Evolutionary conservation across 2,113 vertebrate genomes (phyloP).

Genomic region (Rhynchomys soricoides): DNA sequence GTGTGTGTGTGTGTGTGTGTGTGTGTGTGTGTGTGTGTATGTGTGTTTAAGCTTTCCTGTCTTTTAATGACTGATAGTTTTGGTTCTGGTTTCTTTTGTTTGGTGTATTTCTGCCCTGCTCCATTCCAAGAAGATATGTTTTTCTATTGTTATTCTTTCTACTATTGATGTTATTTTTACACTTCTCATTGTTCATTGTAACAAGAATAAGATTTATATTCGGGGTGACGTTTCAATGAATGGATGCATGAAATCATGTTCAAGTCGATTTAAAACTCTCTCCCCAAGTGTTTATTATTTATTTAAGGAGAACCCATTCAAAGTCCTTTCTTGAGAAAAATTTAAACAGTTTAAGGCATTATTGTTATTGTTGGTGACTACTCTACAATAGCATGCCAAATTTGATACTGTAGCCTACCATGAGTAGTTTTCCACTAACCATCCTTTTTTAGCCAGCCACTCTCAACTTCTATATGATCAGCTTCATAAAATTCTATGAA

Average conservation of each 20-base stretch:
- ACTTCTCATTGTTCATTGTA: not conserved
- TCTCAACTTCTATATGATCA: not conserved
- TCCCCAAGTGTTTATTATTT: not conserved
- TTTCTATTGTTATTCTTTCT: not conserved
- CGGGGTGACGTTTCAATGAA: not conserved
- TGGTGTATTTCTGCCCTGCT: not conserved
- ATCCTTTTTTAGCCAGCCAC: not conserved
- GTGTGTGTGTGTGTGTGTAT: too few relatives aligned
- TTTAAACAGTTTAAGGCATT: not conserved
- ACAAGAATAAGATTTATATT: not conserved
- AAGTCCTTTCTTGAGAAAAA: not conserved
- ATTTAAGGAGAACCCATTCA: not conserved
- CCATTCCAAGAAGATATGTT: not conserved
- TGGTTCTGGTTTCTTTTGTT: not conserved
- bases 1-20: not conserved
- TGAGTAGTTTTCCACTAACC: not conserved
- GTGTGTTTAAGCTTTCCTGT: not conserved
- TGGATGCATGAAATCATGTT: not conserved
- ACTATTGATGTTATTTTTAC: not conserved
- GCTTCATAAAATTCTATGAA: not conserved
- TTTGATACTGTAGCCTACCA: not conserved
- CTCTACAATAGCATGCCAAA: not conserved
- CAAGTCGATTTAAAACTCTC: not conserved
- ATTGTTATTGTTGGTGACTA: not conserved
- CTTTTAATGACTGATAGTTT: constrained; percentile 5